Conservation (phyloP, 30 jellyfish, hydroid and myxozoan species). For the Pelagia noctiluca region DNA sequence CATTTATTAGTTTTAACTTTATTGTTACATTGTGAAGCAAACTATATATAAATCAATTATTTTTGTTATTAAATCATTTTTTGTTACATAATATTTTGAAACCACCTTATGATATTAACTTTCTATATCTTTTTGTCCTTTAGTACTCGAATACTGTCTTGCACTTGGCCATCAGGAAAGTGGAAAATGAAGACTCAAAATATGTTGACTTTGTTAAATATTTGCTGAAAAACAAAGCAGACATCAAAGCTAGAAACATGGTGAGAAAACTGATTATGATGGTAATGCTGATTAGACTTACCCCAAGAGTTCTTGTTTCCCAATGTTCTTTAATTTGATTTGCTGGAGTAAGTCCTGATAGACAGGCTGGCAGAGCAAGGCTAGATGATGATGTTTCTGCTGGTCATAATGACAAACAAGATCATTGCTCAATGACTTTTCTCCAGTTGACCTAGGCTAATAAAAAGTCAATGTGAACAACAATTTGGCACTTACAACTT, state of each 20-base stretch:
- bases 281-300: no score
- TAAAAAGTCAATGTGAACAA: no score
- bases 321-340: no score
- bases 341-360: no score
- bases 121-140: background rate
- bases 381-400: no score
- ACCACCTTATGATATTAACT: background rate
- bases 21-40: background rate
- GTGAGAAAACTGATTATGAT: no score
- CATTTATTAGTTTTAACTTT: background rate
- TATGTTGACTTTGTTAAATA: constrained; percentile 3
- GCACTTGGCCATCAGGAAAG: constrained; percentile 31
- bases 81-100: background rate
- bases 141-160: constrained; percentile 7
- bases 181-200: background rate
- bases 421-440: no score
- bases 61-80: background rate
- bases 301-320: no score
- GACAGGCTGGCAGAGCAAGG: no score
- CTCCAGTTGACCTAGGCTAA: no score
- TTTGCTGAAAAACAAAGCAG: background rate
- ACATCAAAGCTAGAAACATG: constrained; percentile 1
- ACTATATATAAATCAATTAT: background rate
- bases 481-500: no score
- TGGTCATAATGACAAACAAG: no score